Base-by-base conservation (phyloP, 2,888 invertebrate genomes). In the Calameuta idolon region DNA sequence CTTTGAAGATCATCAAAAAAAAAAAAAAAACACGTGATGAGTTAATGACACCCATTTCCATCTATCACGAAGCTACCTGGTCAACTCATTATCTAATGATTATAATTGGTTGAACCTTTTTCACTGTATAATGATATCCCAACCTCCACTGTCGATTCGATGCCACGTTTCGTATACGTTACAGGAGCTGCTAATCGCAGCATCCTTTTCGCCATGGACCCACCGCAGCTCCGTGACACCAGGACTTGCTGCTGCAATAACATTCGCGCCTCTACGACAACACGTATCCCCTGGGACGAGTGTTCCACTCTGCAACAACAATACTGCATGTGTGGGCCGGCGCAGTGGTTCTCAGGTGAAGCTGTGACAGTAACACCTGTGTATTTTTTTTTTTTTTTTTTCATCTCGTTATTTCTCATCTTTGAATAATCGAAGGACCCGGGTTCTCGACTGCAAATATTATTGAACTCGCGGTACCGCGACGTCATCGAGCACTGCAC, bases 251-350 rank as follows among this genome's bases (percentile, higher is more conserved):
- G 85, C 82, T 89, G 87, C 85, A 88, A 89, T 87, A 89, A 89
- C 88, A 89, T 86, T 87, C 84, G 82, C 86, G 83, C 83, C 86
- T 85, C 83, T 86, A 84, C 84, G 86, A 86, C 85, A 87, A 87
- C 86, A 86, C 71, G 83, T 81, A 69, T 73, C 79, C 78, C 79
- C 78, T 76, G 80, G 83, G 84, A 83, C 83, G 85, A 86, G 85
- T 84, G 86, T 85, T 85, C 87, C 88, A 87, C 89, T 90, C 86
- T 85, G 87, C 86, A 89, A 89, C 85, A 88, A 90, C 88, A 90
- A 90, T 86, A 89, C 85, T 82, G 81, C 86, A 86, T 86, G 89
- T 90, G 90, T 90, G 90, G 89, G 85, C 89, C 79, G 40, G 15
- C 33, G 71, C 80, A 73, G 82, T 77, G 80, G 77, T 81, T 75